Percentiles rank a stretch among this genome's conserved stretches.
These are phyloP conservation scores for Pygocentrus nattereri DNA, from an alignment of 2,797 vertebrate genomes.

Conservation along the genomic window DNA sequence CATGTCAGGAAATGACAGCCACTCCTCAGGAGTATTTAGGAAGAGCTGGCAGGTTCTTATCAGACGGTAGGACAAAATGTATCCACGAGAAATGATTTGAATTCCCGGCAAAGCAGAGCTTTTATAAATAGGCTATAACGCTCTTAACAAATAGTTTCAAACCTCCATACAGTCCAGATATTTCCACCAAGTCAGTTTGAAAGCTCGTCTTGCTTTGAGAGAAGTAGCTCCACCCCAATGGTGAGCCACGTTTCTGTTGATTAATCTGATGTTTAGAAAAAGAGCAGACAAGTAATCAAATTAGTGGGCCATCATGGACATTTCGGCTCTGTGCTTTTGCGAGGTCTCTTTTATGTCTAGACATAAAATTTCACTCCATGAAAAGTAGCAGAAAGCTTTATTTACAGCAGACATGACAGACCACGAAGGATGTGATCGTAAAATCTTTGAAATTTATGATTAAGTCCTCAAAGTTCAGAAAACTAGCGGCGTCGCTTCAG, in stretches of 20 bases:
- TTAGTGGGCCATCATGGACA: not conserved
- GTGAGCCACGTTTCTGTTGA: not conserved
- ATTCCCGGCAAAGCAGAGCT: not conserved
- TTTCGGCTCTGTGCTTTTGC: slow-evolving; percentile 7
- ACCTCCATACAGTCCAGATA: not conserved
- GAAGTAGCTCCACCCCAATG: not conserved
- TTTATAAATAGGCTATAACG: not conserved
- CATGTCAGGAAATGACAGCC: no score
- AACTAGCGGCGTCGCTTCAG: slow-evolving; percentile 18
- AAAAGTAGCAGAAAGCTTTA: slow-evolving; percentile 30
- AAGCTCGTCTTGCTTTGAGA: not conserved
- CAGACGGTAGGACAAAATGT: no score
- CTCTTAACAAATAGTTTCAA: slow-evolving; percentile 3
- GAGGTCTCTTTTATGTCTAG: slow-evolving; percentile 31
- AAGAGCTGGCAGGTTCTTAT: no score
- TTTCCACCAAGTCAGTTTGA: not conserved
- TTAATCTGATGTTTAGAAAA: not conserved
- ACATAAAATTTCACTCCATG: not conserved
- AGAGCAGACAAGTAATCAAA: not conserved
- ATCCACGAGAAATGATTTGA: not conserved
- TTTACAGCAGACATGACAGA: slow-evolving; percentile 32
- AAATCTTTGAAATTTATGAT: slow-evolving; percentile 37
- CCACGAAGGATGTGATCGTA: slow-evolving; percentile 27
- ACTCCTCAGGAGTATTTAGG: no score
- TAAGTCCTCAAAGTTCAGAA: slow-evolving; percentile 16